Evolutionary conservation across 2,797 vertebrate species (phyloP).

Genomic region (Sebastes taczanowskii): DNA sequence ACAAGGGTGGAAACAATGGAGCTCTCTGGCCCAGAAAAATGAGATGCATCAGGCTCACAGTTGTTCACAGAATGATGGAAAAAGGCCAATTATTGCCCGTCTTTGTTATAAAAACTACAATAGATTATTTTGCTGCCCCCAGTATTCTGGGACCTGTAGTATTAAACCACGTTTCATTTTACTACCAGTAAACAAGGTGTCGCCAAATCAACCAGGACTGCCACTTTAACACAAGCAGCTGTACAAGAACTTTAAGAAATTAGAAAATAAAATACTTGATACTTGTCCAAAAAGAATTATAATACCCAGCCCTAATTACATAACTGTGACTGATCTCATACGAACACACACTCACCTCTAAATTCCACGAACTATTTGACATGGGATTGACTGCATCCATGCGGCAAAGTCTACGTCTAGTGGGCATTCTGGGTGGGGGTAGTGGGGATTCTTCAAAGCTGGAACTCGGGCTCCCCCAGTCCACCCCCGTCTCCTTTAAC

Average conservation of each 20-base stretch:
- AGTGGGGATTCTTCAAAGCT: slow-evolving; percentile 40
- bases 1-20: not conserved
- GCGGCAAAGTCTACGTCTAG: slow-evolving; percentile 70
- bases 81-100: too few species aligned
- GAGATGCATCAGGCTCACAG: not conserved
- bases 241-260: not conserved
- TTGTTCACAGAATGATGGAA: too few species aligned
- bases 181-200: too few species aligned
- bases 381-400: slow-evolving; percentile 83
- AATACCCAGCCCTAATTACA: not conserved
- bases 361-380: slow-evolving; percentile 4
- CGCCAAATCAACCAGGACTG: too few species aligned
- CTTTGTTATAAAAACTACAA: too few species aligned
- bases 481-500: slow-evolving; percentile 46
- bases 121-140: too few species aligned
- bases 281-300: not conserved
- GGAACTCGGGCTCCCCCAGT: slow-evolving; percentile 51
- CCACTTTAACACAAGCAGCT: too few species aligned
- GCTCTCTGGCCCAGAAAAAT: not conserved
- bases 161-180: too few species aligned
- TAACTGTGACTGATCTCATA: not conserved
- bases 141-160: too few species aligned
- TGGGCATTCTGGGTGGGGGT: not conserved
- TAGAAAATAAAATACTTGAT: not conserved
- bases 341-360: slow-evolving; percentile 54